These are phyloP conservation scores for Ectobius pallidus DNA, from an alignment of 2,888 invertebrate genomes.

Conservation along the genomic window DNA sequence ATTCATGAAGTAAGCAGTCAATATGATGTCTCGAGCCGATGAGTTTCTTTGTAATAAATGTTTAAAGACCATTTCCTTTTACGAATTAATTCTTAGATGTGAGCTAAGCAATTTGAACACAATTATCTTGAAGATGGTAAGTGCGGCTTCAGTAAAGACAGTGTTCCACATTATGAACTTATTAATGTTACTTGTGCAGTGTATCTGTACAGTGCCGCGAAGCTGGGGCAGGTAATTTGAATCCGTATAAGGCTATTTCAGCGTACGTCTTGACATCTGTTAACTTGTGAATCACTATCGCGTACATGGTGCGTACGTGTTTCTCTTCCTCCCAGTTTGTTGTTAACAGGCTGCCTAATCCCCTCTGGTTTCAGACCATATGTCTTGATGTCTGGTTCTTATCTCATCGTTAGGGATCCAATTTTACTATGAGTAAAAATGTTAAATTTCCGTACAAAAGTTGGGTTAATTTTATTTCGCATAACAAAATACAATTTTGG, in stretches of 20 bases:
- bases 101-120: too few relatives aligned
- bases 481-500: too few relatives aligned
- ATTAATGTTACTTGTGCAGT: background rate
- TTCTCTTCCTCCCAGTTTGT: background rate
- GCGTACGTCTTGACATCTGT: background rate
- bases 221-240: background rate
- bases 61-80: background rate
- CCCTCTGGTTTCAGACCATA: background rate
- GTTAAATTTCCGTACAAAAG: too few relatives aligned
- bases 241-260: background rate
- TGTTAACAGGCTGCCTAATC: background rate
- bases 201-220: background rate
- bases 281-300: background rate
- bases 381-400: background rate
- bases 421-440: background rate
- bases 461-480: too few relatives aligned
- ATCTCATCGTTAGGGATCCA: background rate
- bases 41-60: background rate
- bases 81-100: background rate
- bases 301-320: background rate
- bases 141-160: background rate
- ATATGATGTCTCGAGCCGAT: background rate
- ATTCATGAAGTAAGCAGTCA: too few relatives aligned
- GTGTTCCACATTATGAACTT: background rate
- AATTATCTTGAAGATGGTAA: background rate